These are phyloP conservation scores for Drosophila kokeensis DNA, from an alignment of 2,888 invertebrate genomes.

Conservation along the genomic window DNA sequence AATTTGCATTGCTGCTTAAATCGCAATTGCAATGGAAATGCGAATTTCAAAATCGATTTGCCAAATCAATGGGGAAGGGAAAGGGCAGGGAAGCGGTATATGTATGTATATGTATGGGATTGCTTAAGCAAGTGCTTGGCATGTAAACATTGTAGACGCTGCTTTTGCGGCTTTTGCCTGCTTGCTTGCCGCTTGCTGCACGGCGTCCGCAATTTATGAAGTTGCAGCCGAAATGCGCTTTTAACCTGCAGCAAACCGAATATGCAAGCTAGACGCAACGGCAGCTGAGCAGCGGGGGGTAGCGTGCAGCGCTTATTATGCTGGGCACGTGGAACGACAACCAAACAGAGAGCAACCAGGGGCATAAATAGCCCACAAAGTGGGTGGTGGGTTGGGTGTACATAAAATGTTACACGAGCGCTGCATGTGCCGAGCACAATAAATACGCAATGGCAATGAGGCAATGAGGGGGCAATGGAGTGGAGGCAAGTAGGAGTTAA, in stretches of 20 bases:
- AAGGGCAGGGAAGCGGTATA: background rate
- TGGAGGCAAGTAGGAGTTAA: background rate
- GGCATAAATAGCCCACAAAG: constrained; percentile 62
- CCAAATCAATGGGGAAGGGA: background rate
- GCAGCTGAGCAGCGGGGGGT: constrained; percentile 26
- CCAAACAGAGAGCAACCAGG: constrained; percentile 59
- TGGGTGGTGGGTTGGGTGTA: constrained; percentile 22
- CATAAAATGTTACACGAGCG: constrained; percentile 72
- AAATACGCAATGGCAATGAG: constrained; percentile 58
- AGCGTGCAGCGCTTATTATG: constrained; percentile 64
- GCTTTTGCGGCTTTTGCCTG: constrained; percentile 40
- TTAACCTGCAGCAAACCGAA: constrained; percentile 70
- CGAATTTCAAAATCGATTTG: constrained; percentile 4
- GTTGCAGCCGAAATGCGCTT: constrained; percentile 77
- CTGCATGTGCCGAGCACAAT: constrained; percentile 73
- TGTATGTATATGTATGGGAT: background rate
- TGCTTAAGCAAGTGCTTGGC: constrained; percentile 68
- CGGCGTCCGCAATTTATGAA: constrained; percentile 70
- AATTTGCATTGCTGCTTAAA: constrained; percentile 52
- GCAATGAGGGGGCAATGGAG: background rate
- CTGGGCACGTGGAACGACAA: constrained; percentile 69
- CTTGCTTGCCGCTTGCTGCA: constrained; percentile 10
- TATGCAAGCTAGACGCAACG: constrained; percentile 27
- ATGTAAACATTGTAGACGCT: constrained; percentile 67
- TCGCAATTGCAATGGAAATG: constrained; percentile 23